Evolutionary conservation across 2,113 vertebrate genomes (phyloP), one percentile per base, ranked within the genome.

Genomic region (Oreotrochilus melanogaster): DNA sequence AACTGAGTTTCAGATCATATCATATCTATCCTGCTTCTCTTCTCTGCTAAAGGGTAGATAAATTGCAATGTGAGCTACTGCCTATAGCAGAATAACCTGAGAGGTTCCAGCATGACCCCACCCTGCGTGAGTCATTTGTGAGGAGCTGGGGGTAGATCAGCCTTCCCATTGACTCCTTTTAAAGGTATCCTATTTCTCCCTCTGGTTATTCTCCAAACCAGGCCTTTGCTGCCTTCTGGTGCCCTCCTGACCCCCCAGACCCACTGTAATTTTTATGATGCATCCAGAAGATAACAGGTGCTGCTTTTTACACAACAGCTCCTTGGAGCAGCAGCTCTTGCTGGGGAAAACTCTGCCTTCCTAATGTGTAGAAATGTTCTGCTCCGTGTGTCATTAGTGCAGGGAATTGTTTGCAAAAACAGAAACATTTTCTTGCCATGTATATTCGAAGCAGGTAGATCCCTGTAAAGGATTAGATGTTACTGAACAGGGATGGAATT

Each of bases 1-100:
- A 92, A 84, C 61, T 72, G 45, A n/a, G 37, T 84, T 78, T 94
- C 82, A 86, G 93, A 93, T 96, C 1, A 0, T 91, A 97, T 94
- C 94, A 0, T 91, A 97, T 94, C 94, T 92, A 2, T 45, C 21
- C 51, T 79, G 24, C n/a, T 86, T 60, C 75, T 88, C 69, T 86
- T 85, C 85, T 86, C n/a, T 1, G 48, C 56, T 86, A 54, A 94
- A 76, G 50, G 35, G 56, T 60, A 93, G 72, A 86, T 86, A 90
- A 90, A 94, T 42, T 64, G n/a, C 71, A 64, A 27, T 0, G 4
- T 48, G 82, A 93, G 56, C 71, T 96, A 60, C 35, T 86, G 78
- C 78, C 64, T 74, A 53, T 92, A 73, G 81, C 67, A 78, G 87
- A 76, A 70, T 50, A 79, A 76, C 16, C 19, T 1, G 9, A 64